Percentiles rank a stretch among this genome's conserved stretches.
Conservation (phyloP, 37 sponge, comb jelly and placozoan genomes). For the Corticium candelabrum region DNA sequence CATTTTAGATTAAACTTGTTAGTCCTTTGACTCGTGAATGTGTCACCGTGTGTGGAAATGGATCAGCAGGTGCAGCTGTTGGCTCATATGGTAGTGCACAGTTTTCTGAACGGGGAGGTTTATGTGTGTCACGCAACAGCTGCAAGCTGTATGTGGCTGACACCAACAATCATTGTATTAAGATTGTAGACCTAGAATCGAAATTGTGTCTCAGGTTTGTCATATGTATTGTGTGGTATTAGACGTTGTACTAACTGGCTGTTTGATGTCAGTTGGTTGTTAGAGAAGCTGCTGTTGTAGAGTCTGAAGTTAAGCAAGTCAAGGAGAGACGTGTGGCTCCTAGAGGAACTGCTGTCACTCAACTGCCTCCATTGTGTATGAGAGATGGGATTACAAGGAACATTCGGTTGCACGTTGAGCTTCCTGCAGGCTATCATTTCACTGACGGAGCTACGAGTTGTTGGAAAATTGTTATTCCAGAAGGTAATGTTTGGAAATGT, state of each 20-base stretch:
- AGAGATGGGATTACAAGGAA: too few species aligned
- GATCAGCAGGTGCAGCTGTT: constrained; percentile 36
- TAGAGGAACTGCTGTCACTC: too few species aligned
- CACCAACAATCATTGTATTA: constrained; percentile 77
- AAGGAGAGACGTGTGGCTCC: too few species aligned
- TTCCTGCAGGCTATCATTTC: constrained; percentile 23
- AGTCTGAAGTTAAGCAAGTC: too few species aligned
- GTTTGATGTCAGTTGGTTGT: neutral
- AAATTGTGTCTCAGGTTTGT: constrained; percentile 42
- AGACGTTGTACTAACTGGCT: too few species aligned
- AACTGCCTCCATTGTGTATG: constrained; percentile 3
- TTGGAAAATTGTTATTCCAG: constrained; percentile 34
- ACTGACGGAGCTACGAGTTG: constrained; percentile 46
- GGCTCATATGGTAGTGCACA: constrained; percentile 48
- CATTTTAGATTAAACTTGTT: constrained; percentile 44
- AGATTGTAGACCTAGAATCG: constrained; percentile 42
- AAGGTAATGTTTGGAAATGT: too few species aligned
- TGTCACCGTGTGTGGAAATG: constrained; percentile 52
- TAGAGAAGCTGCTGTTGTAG: neutral
- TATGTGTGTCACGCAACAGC: constrained; percentile 35
- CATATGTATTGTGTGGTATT: neutral
- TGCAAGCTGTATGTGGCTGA: constrained; percentile 60
- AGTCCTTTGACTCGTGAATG: constrained; percentile 33
- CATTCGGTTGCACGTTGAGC: constrained; percentile 11
- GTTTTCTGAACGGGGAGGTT: constrained; percentile 80